These are phyloP conservation scores for Stegophylla sp. DNA, from an alignment of 2,888 invertebrate species.

Conservation along the genomic window DNA sequence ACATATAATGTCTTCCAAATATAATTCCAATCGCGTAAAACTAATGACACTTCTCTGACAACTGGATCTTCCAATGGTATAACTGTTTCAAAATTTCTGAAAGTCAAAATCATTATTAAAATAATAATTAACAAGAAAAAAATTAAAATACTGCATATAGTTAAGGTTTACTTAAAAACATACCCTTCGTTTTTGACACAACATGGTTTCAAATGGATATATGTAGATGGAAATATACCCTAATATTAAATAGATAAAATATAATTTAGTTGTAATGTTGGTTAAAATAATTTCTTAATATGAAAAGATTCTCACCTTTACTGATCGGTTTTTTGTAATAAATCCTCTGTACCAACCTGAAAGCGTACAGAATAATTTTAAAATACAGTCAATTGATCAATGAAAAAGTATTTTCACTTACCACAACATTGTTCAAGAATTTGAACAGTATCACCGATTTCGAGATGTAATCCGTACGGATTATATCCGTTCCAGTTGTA, in stretches of 20 bases:
- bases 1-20: constrained; percentile 92
- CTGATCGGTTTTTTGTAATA: constrained; percentile 75
- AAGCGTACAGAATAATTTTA: not conserved
- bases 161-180: constrained; percentile 60
- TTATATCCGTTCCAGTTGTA: constrained; percentile 89
- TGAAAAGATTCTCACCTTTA: constrained; percentile 66
- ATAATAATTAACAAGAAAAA: not conserved
- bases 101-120: constrained; percentile 57
- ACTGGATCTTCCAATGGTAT: constrained; percentile 84
- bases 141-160: not conserved
- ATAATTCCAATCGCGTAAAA: constrained; percentile 90
- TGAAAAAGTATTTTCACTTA: constrained; percentile 64
- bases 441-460: constrained; percentile 91
- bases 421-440: constrained; percentile 89
- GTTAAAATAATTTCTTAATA: constrained; percentile 4
- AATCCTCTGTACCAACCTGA: constrained; percentile 87
- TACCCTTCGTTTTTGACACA: constrained; percentile 82
- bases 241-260: constrained; percentile 65
- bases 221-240: constrained; percentile 82
- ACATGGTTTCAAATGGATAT: constrained; percentile 78
- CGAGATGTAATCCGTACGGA: constrained; percentile 79
- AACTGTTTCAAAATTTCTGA: constrained; percentile 71
- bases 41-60: constrained; percentile 89
- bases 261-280: constrained; percentile 11
- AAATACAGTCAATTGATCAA: not conserved